Conservation (phyloP, 2,888 invertebrate genomes). For the Mechanitis mazaeus region DNA sequence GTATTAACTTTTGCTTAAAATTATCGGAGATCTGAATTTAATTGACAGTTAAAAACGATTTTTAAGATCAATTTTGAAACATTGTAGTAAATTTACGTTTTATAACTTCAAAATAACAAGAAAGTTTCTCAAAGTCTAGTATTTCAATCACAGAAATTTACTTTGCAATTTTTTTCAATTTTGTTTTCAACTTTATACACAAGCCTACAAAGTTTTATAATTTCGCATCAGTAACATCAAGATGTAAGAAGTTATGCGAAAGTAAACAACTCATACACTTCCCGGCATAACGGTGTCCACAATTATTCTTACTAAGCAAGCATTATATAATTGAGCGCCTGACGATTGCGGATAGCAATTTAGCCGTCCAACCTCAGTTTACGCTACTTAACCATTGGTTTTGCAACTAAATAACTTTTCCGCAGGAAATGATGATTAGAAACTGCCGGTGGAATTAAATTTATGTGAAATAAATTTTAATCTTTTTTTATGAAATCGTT, state of each 20-base stretch:
- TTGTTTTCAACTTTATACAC: too few species aligned
- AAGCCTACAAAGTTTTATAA: neutral
- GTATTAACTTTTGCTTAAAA: too few species aligned
- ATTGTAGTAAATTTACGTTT: too few species aligned
- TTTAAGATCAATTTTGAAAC: too few species aligned
- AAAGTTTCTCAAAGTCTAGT: too few species aligned
- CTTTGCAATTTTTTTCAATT: too few species aligned
- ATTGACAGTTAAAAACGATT: too few species aligned
- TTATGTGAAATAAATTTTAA: neutral
- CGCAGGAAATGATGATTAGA: conserved; percentile 1
- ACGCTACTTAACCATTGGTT: conserved; percentile 1
- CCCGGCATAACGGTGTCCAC: conserved; percentile 3
- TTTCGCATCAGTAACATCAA: too few species aligned
- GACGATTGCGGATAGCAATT: conserved; percentile 1
- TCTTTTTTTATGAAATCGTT: too few species aligned
- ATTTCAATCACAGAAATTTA: too few species aligned
- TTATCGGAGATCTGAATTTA: too few species aligned
- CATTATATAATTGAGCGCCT: conserved; percentile 1
- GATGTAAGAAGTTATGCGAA: neutral
- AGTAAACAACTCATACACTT: neutral
- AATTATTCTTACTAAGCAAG: conserved; percentile 4
- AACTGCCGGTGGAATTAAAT: neutral
- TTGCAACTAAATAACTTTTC: conserved; percentile 4
- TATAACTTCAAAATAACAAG: too few species aligned
- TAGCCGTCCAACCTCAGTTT: conserved; percentile 2